A percentile compares a stretch with the other conserved stretches of the same genome.
phyloP scores from a whole-genome alignment of 2,888 invertebrate genomes.

The Corythucha ciliata region DNA sequence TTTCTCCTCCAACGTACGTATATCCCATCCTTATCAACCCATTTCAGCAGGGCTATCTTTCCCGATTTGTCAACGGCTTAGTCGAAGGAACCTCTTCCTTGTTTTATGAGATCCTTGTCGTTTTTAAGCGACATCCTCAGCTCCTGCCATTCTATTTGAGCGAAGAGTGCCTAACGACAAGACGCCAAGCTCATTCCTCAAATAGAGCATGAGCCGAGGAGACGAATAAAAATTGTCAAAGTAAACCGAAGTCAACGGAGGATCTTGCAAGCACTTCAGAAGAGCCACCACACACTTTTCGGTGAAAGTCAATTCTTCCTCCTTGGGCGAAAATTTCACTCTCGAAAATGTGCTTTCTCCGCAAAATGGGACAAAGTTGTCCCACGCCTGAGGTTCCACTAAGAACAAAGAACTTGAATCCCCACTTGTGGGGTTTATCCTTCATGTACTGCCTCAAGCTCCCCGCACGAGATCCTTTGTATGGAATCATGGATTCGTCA shows the following conservation, averaged over 20 bases:
- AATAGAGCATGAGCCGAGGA: slow-evolving; percentile 1
- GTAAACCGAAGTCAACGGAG: neutral
- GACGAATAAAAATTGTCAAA: slow-evolving; percentile 12
- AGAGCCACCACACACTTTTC: neutral
- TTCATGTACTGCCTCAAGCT: slow-evolving; percentile 38
- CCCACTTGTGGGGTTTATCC: slow-evolving; percentile 40
- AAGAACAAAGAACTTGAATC: slow-evolving; percentile 39
- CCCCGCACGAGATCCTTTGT: slow-evolving; percentile 39
- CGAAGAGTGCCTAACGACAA: slow-evolving; percentile 4
- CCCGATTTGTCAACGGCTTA: neutral
- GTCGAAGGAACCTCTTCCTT: slow-evolving; percentile 4
- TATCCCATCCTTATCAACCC: neutral
- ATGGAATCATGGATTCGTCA: slow-evolving; percentile 39
- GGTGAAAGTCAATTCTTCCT: neutral
- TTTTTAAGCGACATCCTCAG: neutral
- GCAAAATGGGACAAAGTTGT: neutral
- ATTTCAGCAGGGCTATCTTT: neutral
- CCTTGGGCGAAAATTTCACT: neutral
- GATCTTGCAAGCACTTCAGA: neutral
- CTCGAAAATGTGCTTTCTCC: neutral
- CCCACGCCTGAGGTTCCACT: slow-evolving; percentile 38
- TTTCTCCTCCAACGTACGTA: slow-evolving; percentile 1
- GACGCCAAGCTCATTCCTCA: slow-evolving; percentile 4
- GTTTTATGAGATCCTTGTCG: slow-evolving; percentile 3
- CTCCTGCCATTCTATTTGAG: slow-evolving; percentile 2